Conservation (phyloP, 2,113 vertebrate genomes). For the Picathartes gymnocephalus region DNA sequence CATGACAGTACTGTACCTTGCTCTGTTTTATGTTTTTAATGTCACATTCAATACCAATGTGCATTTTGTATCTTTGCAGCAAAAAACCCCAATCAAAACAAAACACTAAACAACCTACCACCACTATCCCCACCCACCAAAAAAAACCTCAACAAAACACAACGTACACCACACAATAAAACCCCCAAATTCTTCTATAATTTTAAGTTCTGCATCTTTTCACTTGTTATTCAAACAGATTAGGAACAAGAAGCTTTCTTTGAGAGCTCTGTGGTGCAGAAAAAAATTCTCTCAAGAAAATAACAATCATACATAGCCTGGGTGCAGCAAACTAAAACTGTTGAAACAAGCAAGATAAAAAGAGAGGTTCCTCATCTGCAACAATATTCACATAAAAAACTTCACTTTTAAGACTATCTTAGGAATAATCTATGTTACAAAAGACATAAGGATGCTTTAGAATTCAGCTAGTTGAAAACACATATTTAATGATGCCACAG, state of each 20-base stretch:
- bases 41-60: not conserved
- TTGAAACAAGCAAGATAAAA: not conserved
- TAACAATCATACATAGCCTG: not conserved
- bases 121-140: rapidly evolving
- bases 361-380: not conserved
- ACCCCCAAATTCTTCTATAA: not conserved
- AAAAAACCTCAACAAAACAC: not conserved
- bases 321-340: not conserved
- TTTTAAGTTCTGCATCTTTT: not conserved
- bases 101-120: not conserved
- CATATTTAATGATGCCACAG: not conserved
- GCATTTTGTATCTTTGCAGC: not conserved
- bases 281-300: not conserved
- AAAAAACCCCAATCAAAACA: not conserved
- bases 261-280: not conserved
- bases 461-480: not conserved
- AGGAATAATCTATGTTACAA: not conserved
- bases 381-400: not conserved
- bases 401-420: not conserved
- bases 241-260: not conserved
- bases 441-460: not conserved
- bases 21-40: not conserved
- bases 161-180: not conserved
- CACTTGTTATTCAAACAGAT: not conserved
- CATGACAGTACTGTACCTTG: not conserved